These are phyloP conservation scores for Notodonta ziczac DNA, from an alignment of 2,888 invertebrate species.

Conservation along the genomic window DNA sequence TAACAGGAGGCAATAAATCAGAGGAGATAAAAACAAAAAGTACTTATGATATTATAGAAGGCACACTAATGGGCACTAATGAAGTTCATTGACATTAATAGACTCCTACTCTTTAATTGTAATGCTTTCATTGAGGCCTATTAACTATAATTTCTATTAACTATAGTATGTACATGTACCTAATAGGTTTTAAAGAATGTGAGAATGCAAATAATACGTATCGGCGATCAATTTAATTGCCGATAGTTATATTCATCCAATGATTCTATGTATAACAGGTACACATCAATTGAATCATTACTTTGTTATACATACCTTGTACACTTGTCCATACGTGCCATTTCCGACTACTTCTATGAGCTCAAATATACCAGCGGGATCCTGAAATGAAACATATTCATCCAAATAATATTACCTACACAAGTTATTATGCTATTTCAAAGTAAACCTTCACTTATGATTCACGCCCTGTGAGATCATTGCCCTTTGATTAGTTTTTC, in stretches of 20 bases:
- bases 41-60: slow-evolving; percentile 20
- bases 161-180: slow-evolving; percentile 24
- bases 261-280: slow-evolving; percentile 2
- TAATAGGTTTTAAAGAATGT: slow-evolving; percentile 23
- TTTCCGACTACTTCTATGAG: slow-evolving; percentile 99
- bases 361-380: slow-evolving; percentile 99
- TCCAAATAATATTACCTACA: slow-evolving; percentile 42
- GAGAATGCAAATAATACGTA: slow-evolving; percentile 22
- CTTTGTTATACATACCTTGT: slow-evolving; percentile 89
- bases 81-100: slow-evolving; percentile 74
- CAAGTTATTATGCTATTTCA: slow-evolving; percentile 60
- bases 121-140: slow-evolving; percentile 56
- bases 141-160: slow-evolving; percentile 50
- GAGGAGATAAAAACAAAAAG: slow-evolving; percentile 5
- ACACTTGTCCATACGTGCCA: slow-evolving; percentile 99
- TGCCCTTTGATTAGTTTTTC: slow-evolving; percentile 64
- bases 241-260: slow-evolving; percentile 15
- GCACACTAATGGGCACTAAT: slow-evolving; percentile 48
- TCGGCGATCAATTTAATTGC: slow-evolving; percentile 31
- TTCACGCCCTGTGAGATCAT: slow-evolving; percentile 85
- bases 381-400: slow-evolving; percentile 87
- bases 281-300: neutral
- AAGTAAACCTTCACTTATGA: slow-evolving; percentile 76
- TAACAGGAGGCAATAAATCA: neutral
- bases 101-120: slow-evolving; percentile 56